Evolutionary conservation across 1,140 invertebrate genomes (phyloP).

Genomic region (fruit fly (Drosophila melanogaster)): DNA sequence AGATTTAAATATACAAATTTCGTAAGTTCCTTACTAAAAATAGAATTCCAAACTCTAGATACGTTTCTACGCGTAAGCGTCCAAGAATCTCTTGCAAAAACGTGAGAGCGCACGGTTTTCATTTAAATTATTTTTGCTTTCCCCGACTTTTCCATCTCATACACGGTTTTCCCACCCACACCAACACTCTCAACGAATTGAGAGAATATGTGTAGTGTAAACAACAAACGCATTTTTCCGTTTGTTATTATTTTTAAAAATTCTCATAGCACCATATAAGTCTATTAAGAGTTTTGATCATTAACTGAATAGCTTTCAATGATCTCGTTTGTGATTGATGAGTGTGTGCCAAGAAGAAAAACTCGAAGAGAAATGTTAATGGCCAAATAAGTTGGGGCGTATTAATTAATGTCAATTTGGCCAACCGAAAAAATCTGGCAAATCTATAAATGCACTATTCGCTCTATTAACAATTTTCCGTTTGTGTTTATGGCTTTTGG

Average conservation of each 20-base stretch:
- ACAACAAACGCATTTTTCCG: conserved; percentile 61
- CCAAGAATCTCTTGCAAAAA: conserved; percentile 76
- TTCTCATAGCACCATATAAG: conserved; percentile 48
- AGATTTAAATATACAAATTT: conserved; percentile 41
- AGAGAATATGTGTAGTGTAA: conserved; percentile 45
- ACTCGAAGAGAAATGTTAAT: conserved; percentile 18
- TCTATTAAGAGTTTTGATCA: conserved; percentile 34
- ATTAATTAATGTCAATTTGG: conserved; percentile 38
- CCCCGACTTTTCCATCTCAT: conserved; percentile 35
- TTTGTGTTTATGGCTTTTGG: conserved; percentile 48
- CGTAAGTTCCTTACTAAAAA: conserved; percentile 42
- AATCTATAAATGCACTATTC: conserved; percentile 60
- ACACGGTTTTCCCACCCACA: conserved; percentile 39
- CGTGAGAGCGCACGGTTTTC: conserved; percentile 69
- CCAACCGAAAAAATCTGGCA: conserved; percentile 23
- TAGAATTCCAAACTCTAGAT: conserved; percentile 75
- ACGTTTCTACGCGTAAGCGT: conserved; percentile 56
- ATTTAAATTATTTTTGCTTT: conserved; percentile 43
- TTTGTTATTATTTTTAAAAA: conserved; percentile 56
- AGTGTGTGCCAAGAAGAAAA: conserved; percentile 17
- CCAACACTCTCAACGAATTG: conserved; percentile 6
- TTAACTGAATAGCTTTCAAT: conserved; percentile 43
- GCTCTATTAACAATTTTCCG: conserved; percentile 75
- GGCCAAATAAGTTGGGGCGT: conserved; percentile 27
- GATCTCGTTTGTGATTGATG: conserved; percentile 37